Base-by-base conservation (phyloP, 2,888 invertebrate species). In the Chymomyza caudatula region DNA sequence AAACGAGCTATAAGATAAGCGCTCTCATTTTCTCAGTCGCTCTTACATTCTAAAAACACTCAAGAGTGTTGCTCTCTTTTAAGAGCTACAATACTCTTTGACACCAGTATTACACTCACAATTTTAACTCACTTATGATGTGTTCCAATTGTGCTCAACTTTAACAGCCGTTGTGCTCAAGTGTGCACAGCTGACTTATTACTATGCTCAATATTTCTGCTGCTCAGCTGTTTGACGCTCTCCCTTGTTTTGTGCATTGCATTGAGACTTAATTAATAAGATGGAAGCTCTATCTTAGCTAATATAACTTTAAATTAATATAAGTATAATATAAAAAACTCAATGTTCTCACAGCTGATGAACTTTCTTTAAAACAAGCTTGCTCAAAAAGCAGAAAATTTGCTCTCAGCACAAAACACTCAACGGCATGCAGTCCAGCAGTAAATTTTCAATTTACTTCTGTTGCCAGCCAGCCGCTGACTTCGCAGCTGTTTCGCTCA, bases 401-500 rank as follows among this genome's bases (percentile, higher is more conserved):
- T n/a, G n/a, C n/a, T n/a, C n/a, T n/a, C n/a, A n/a, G n/a, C n/a
- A n/a, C n/a, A 62, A 42, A 55, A 19, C 56, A 64, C 56, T 43
- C 62, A 29, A 20, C 22, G n/a, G n/a, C n/a, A n/a, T n/a, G 25
- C 69, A 62, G 66, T 0, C 22, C 49, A 63, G 53, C 53, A 44
- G 57, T 58, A 60, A 23, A 47, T 29, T 55, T 49, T 17, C 54
- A 23, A 49, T 37, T 53, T 52, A n/a, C 65, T 23, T 57, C 29
- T 54, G 58, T 53, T 25, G 42, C 63, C 54, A 49, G 20, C 17
- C 43, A 17, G 37, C 37, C 29, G 29, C 62, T 66, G 59, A 29
- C 70, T 71, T 72, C 81, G 84, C 81, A 80, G 81, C 81, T 84
- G 82, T 81, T 81, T 79, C 82, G 77, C 80, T 84, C 80, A 78